Conservation (phyloP, 2,113 vertebrate species). For the Noturus placidus region DNA sequence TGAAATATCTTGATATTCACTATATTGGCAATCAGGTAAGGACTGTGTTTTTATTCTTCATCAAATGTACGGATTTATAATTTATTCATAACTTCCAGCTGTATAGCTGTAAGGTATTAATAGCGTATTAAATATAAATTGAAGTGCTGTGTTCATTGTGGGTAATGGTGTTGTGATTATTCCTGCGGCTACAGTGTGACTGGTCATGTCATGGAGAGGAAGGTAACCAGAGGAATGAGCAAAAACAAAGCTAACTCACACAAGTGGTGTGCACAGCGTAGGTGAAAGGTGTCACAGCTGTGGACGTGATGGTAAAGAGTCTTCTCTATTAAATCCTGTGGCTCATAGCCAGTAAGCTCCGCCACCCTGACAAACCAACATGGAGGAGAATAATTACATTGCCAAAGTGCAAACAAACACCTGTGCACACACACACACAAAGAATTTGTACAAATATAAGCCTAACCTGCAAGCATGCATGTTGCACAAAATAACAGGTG, state of each 20-base stretch:
- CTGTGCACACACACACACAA: conserved; percentile 4
- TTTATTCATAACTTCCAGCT: background rate
- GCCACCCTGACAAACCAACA: conserved; percentile 80
- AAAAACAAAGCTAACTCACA: conserved; percentile 78
- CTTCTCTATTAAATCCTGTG: conserved; percentile 98
- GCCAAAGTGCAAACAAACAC: conserved; percentile 45
- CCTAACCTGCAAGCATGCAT: conserved; percentile 24
- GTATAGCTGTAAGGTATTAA: background rate
- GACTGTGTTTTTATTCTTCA: background rate
- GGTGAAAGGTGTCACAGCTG: conserved; percentile 95
- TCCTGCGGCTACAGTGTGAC: conserved; percentile 12
- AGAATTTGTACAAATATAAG: conserved; percentile 20
- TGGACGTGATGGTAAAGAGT: conserved; percentile 98
- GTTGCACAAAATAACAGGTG: conserved; percentile 49
- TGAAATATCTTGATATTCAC: background rate
- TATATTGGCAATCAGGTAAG: background rate
- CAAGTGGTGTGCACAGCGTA: conserved; percentile 94
- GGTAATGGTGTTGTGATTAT: conserved; percentile 29
- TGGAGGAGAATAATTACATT: conserved; percentile 35
- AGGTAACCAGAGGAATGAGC: conserved; percentile 47
- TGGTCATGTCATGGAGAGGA: conserved; percentile 12
- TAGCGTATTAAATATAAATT: background rate
- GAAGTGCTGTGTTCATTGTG: conserved; percentile 20
- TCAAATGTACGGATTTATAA: background rate
- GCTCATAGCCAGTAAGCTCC: conserved; percentile 96